phyloP scores from a whole-genome alignment of 2,113 vertebrate species.

The Cephalopterus ornatus region DNA sequence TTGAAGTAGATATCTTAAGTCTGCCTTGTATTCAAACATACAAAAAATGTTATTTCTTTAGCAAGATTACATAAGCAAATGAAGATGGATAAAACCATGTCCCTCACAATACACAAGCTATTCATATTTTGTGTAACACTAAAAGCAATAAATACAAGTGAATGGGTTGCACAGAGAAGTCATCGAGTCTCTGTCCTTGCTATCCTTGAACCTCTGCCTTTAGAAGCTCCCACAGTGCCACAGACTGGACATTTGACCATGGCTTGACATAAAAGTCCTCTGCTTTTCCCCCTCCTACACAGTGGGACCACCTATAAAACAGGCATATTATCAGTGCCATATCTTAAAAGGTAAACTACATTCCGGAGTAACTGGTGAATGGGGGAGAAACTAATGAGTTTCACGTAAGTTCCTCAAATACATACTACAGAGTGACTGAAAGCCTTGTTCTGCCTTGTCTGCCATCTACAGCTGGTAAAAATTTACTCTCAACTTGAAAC shows the following conservation, averaged over 20 bases:
- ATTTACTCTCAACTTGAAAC: not conserved
- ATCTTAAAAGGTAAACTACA: not conserved
- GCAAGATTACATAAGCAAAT: not conserved
- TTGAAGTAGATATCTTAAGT: not conserved
- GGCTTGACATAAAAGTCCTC: not conserved
- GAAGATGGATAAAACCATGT: not conserved
- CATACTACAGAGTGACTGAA: not conserved
- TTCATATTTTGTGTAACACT: not conserved
- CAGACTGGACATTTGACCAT: not conserved
- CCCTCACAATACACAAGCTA: not conserved
- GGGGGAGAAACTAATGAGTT: accelerated
- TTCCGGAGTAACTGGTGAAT: not conserved
- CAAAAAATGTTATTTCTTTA: not conserved
- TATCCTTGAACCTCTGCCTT: not conserved
- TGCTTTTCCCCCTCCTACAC: not conserved
- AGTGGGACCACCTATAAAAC: not conserved
- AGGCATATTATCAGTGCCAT: accelerated
- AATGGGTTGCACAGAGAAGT: not conserved
- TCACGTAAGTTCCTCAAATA: not conserved
- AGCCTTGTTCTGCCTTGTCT: not conserved
- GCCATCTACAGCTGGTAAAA: not conserved
- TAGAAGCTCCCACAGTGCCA: not conserved
- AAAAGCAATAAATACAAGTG: not conserved
- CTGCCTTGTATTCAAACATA: not conserved
- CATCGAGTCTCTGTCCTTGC: accelerated